Evolutionary conservation across 2,888 invertebrate species (phyloP).

Genomic region (Colletes collaris): DNA sequence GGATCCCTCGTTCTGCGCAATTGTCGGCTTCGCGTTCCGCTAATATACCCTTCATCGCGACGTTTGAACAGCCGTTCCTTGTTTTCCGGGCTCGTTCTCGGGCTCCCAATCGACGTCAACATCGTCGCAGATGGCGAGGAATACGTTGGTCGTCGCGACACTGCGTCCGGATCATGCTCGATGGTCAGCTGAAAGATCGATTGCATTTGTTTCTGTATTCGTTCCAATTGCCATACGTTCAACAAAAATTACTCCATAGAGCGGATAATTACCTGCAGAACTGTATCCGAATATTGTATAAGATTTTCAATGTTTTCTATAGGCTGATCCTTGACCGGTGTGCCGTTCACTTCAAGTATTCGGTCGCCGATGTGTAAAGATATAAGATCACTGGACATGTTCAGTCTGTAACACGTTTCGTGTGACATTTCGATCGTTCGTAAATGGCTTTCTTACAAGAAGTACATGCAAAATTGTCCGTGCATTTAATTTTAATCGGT

Average conservation of each 20-base stretch:
- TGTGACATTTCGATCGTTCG: conserved; percentile 24
- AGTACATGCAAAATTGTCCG: conserved; percentile 63
- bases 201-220: conserved; percentile 18
- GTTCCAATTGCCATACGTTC: not conserved
- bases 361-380: conserved; percentile 95
- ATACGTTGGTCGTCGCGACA: conserved; percentile 84
- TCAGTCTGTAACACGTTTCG: conserved; percentile 86
- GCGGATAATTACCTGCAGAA: conserved; percentile 87
- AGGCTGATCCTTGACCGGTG: conserved; percentile 91
- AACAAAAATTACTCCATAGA: not conserved
- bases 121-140: conserved; percentile 82
- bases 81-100: conserved; percentile 80
- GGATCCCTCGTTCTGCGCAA: conserved; percentile 85
- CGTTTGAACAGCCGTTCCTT: conserved; percentile 85
- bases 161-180: conserved; percentile 93
- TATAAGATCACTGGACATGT: conserved; percentile 91
- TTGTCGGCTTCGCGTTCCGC: conserved; percentile 87
- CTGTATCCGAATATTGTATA: conserved; percentile 88
- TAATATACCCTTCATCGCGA: conserved; percentile 86
- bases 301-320: conserved; percentile 91
- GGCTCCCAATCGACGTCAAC: conserved; percentile 82
- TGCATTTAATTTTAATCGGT: conserved; percentile 57
- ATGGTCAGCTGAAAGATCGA: conserved; percentile 88
- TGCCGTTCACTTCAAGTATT: conserved; percentile 96
- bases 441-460: conserved; percentile 3